Evolutionary conservation across 1,140 invertebrate genomes (phyloP), one percentile per base, ranked within the genome.

Genomic region (Helicoverpa armigera): DNA sequence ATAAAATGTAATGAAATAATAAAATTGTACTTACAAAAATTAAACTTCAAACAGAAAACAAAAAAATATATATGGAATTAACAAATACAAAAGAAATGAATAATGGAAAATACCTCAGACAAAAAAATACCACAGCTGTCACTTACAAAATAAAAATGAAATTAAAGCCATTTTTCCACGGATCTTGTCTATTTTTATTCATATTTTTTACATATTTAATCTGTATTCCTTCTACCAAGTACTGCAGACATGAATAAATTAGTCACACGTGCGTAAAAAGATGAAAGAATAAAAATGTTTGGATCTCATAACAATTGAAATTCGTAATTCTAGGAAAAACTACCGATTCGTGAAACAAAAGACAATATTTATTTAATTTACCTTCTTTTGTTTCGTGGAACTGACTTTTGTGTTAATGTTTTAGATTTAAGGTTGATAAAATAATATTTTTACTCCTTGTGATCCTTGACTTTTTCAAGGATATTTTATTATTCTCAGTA

Each of bases 141-240:
- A 58, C 7, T 18, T 10, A 58, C 16, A 58, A 18, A 9, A 58
- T 18, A 58, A 58, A 58, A 58, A 58, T 23, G 11, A 43, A 67
- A 67, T n/a, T 5, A 67, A 43, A 67, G 63, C 31, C 56, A 58
- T 18, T 43, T 67, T 67, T 67, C 14, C 35, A 67, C 63, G 23
- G 0, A 48, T 16, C 35, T 29, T 67, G 31, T 67, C 31, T 67
- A 67, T 43, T 43, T 67, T 67, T 67, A 48, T 67, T 67, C 14
- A 67, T 35, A 29, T 35, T 43, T 67, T 67, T 43, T 43, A n/a
- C 43, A 43, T 48, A 13, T 58, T 58, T 18, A 58, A 16, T 58
- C 14, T n/a, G 56, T 18, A 58, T 58, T 58, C 56, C n/a, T 58
- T 18, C 10, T 14, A 18, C 12, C 23, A 14, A 13, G 60, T 14